phyloP scores from a whole-genome alignment of 2,888 invertebrate genomes.

The Ptychoptera albimana region DNA sequence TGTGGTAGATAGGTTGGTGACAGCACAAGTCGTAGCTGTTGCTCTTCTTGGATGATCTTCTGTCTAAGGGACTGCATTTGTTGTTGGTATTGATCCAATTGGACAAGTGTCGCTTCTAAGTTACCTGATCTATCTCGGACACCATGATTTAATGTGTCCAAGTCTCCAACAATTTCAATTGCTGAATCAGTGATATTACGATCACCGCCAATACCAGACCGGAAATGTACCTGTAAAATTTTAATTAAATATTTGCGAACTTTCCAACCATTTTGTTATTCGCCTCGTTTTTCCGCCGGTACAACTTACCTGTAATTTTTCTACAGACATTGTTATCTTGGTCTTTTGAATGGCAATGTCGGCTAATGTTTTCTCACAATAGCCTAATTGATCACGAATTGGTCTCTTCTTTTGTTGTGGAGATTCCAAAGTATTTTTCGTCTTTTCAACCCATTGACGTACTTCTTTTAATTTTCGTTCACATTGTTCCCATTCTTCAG shows the following conservation, averaged over 20 bases:
- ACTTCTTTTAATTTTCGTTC: conserved; percentile 87
- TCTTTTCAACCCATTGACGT: conserved; percentile 76
- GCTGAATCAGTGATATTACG: conserved; percentile 56
- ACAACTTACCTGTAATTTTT: conserved; percentile 60
- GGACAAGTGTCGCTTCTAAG: conserved; percentile 60
- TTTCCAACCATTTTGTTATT: background rate
- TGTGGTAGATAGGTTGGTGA: conserved; percentile 71
- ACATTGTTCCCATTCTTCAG: conserved; percentile 93
- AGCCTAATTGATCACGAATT: conserved; percentile 68
- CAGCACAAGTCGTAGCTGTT: conserved; percentile 65
- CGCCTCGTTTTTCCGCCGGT: background rate
- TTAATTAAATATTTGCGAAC: conserved; percentile 5
- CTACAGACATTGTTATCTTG: conserved; percentile 74
- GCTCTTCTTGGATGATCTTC: conserved; percentile 74
- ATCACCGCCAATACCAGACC: conserved; percentile 68
- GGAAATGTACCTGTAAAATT: conserved; percentile 61
- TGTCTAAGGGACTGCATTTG: conserved; percentile 74
- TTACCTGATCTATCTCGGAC: conserved; percentile 30
- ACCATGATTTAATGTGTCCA: conserved; percentile 37
- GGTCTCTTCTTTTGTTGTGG: conserved; percentile 76
- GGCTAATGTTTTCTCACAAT: conserved; percentile 71
- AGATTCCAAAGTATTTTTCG: conserved; percentile 57
- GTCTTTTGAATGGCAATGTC: conserved; percentile 81
- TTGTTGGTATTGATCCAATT: conserved; percentile 75
- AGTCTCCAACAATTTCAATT: conserved; percentile 47